Percentiles rank a stretch among this genome's conserved stretches.
Conservation (phyloP, 1,140 invertebrate species). For the Coelopa frigida region DNA sequence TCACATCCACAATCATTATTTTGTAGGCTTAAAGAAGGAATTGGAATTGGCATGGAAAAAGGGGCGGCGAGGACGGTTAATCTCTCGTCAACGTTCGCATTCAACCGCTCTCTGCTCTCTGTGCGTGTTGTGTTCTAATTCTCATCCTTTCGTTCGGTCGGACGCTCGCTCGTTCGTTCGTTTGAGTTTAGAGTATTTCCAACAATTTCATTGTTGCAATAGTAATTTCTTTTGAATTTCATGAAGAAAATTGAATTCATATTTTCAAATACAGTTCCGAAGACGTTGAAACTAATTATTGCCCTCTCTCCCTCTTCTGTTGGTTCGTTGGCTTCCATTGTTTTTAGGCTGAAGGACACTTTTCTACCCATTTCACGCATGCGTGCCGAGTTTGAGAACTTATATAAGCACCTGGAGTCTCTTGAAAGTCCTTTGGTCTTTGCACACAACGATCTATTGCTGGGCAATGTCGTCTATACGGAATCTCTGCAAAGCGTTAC, state of each 20-base stretch:
- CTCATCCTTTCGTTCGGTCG: conserved; percentile 6
- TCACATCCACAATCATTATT: conserved; percentile 15
- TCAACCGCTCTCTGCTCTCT: conserved; percentile 2
- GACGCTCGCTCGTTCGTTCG: conserved; percentile 3
- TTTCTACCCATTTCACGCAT: conserved; percentile 61
- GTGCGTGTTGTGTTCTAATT: neutral
- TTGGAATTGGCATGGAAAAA: too few species aligned
- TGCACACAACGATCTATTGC: conserved; percentile 94
- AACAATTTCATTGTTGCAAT: neutral
- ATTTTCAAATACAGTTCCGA: neutral
- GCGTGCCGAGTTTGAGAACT: conserved; percentile 58
- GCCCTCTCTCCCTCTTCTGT: conserved; percentile 1
- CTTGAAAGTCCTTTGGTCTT: conserved; percentile 81
- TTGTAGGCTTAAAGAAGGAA: conserved; percentile 11
- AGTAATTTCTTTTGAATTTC: conserved; percentile 1
- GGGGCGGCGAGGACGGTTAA: conserved; percentile 7
- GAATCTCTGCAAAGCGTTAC: conserved; percentile 62
- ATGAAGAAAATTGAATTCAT: neutral
- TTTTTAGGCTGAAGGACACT: conserved; percentile 57
- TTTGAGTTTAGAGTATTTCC: conserved; percentile 6
- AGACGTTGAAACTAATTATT: neutral
- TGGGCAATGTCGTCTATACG: conserved; percentile 88
- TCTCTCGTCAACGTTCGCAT: conserved; percentile 4
- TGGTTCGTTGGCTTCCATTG: conserved; percentile 2
- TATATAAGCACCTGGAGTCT: conserved; percentile 59